These are phyloP conservation scores for Pungitius pungitius DNA, from an alignment of 2,113 vertebrate genomes.

Conservation along the genomic window DNA sequence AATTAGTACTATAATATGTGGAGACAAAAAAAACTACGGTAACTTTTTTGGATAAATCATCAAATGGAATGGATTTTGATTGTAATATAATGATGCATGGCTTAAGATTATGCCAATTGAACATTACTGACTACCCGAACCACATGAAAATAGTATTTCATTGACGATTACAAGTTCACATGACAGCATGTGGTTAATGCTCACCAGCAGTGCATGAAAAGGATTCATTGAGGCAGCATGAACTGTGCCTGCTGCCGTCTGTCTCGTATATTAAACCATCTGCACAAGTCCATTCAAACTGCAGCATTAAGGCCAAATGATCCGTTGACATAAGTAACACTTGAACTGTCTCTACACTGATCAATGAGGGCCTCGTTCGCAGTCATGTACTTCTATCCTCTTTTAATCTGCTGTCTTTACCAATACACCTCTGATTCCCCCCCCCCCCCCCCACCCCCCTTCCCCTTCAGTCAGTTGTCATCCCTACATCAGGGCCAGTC, in stretches of 20 bases:
- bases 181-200: slow-evolving; percentile 5
- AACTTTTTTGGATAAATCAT: too few relatives aligned
- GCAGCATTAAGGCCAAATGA: slow-evolving; percentile 6
- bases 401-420: not conserved
- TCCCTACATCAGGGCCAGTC: slow-evolving; percentile 80
- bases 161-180: not conserved
- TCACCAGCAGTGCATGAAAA: slow-evolving; percentile 24
- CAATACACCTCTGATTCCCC: not conserved
- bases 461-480: slow-evolving; percentile 77
- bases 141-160: not conserved
- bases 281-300: slow-evolving; percentile 1
- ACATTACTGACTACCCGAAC: not conserved
- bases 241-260: slow-evolving; percentile 32
- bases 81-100: not conserved
- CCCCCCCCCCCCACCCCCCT: not conserved
- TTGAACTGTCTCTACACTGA: not conserved
- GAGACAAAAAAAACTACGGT: not conserved
- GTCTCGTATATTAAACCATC: slow-evolving; percentile 30
- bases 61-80: not conserved
- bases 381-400: not conserved
- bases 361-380: not conserved
- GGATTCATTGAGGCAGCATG: slow-evolving; percentile 19
- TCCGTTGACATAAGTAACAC: slow-evolving; percentile 12
- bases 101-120: not conserved
- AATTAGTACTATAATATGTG: not conserved